Evolutionary conservation across 2,888 invertebrate species (phyloP).

Genomic region (Cryptocephalus primarius): DNA sequence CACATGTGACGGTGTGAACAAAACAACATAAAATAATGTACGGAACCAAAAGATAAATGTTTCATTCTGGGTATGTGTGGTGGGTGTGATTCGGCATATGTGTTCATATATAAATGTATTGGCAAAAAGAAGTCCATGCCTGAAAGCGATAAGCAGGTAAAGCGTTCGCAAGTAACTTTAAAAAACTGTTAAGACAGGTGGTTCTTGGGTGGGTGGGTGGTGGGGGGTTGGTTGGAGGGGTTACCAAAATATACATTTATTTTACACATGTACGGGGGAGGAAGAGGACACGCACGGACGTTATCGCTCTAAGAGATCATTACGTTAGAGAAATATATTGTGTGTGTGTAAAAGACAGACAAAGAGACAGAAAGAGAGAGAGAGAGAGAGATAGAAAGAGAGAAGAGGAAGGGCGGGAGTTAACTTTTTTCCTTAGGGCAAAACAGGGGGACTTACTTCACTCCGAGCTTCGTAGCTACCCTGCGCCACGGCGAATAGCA

Average conservation of each 20-base stretch:
- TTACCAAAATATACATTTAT: too few species aligned
- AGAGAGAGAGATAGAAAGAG: slow-evolving; percentile 2
- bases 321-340: too few species aligned
- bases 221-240: too few species aligned
- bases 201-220: too few species aligned
- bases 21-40: too few species aligned
- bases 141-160: slow-evolving; percentile 12
- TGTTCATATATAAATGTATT: background rate
- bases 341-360: slow-evolving; percentile 1
- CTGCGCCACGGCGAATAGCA: slow-evolving; percentile 89
- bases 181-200: too few species aligned
- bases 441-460: slow-evolving; percentile 68
- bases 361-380: background rate
- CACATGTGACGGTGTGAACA: too few species aligned
- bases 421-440: background rate
- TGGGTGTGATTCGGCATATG: slow-evolving; percentile 5
- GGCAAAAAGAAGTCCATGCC: slow-evolving; percentile 13
- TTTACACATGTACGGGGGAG: too few species aligned
- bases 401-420: background rate
- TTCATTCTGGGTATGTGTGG: slow-evolving; percentile 3
- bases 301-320: too few species aligned
- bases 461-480: slow-evolving; percentile 89
- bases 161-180: slow-evolving; percentile 12
- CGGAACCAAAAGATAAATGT: too few species aligned
- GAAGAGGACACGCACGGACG: too few species aligned